A percentile compares a stretch with the other conserved stretches of the same genome.
Evolutionary conservation across 1,140 invertebrate species (phyloP).

Genomic region (roundworm (Caenorhabditis elegans)): DNA sequence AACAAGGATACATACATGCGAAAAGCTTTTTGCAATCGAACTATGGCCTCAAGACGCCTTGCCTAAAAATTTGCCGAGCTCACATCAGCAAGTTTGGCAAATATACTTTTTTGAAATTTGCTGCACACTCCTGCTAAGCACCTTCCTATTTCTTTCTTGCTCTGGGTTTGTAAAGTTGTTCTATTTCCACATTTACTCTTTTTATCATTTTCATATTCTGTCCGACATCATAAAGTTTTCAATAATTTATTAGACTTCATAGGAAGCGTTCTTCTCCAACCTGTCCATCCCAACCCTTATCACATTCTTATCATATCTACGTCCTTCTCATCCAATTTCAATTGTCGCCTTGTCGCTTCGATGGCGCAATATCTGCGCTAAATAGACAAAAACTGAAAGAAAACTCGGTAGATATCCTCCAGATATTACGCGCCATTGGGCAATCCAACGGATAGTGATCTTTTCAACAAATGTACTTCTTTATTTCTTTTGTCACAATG

Average conservation of each 20-base stretch:
- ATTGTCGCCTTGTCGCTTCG: not conserved
- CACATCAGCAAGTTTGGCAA: no score
- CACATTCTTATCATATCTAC: not conserved
- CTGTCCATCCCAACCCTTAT: not conserved
- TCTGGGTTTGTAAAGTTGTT: no score
- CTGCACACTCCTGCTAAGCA: no score
- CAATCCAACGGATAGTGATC: constrained; percentile 1
- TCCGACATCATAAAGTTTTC: not conserved
- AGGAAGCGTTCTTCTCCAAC: no score
- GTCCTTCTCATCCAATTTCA: not conserved
- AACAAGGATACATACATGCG: no score
- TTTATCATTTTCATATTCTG: not conserved
- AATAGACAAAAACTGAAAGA: not conserved
- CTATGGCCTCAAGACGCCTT: no score
- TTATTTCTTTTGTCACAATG: no score
- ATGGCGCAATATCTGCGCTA: constrained; percentile 1
- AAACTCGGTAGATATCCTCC: not conserved
- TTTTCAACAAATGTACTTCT: constrained; percentile 26
- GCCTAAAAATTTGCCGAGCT: no score
- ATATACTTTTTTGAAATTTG: no score
- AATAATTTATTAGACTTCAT: no score
- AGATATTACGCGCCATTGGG: constrained; percentile 17
- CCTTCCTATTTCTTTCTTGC: no score
- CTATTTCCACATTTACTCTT: not conserved
- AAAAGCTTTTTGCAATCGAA: no score